Conservation (phyloP, 2,888 invertebrate species). For the Linnaemya vulpina region DNA sequence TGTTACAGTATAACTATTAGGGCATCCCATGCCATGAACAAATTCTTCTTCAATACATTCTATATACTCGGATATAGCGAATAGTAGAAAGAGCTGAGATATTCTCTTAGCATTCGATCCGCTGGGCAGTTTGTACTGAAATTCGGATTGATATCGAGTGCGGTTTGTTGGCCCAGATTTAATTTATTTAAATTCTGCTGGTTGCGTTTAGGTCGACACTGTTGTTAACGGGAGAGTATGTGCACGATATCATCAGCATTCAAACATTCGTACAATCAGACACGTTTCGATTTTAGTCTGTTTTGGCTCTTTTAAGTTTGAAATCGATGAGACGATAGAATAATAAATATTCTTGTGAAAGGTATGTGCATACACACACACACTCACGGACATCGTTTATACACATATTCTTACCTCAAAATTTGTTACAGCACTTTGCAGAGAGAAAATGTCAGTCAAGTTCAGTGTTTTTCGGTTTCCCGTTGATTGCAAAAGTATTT, state of each 20-base stretch:
- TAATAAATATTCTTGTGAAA: constrained; percentile 30
- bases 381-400: neutral
- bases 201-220: constrained; percentile 31
- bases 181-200: neutral
- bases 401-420: constrained; percentile 19
- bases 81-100: too few species aligned
- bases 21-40: too few species aligned
- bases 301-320: constrained; percentile 34
- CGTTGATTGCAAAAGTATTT: constrained; percentile 20
- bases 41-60: too few species aligned
- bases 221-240: neutral
- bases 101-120: too few species aligned
- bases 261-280: constrained; percentile 11
- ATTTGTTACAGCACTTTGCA: constrained; percentile 22
- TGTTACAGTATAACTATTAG: too few species aligned
- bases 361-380: too few species aligned
- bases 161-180: too few species aligned
- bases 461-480: constrained; percentile 64
- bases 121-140: too few species aligned
- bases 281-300: constrained; percentile 31
- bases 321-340: constrained; percentile 18
- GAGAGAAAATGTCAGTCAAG: constrained; percentile 66
- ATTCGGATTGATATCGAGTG: too few species aligned
- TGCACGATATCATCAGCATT: constrained; percentile 19
- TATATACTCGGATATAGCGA: too few species aligned